Conservation (phyloP, 2,113 vertebrate genomes). For the Anoura caudifer region DNA sequence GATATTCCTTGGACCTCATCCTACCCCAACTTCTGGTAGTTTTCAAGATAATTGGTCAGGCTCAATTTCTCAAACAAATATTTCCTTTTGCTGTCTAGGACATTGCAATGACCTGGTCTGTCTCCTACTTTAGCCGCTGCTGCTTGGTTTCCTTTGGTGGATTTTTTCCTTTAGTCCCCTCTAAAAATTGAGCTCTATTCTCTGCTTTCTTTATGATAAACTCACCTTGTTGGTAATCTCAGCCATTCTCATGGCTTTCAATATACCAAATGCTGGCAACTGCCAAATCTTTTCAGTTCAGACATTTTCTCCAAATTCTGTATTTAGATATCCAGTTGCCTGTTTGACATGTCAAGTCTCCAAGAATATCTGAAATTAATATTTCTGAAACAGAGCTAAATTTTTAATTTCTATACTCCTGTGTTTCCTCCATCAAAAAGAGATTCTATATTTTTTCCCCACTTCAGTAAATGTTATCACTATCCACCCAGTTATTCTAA, state of each 20-base stretch:
- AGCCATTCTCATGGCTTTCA: neutral
- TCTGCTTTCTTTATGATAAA: neutral
- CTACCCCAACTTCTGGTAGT: neutral
- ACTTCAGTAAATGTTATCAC: neutral
- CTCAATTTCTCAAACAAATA: neutral
- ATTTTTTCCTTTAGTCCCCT: neutral
- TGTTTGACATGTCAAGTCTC: neutral
- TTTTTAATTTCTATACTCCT: neutral
- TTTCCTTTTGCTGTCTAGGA: neutral
- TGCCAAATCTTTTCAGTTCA: neutral
- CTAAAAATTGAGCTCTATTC: neutral
- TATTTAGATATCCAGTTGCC: neutral
- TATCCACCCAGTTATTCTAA: neutral
- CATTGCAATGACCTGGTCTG: neutral
- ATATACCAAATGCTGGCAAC: neutral
- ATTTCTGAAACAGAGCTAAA: neutral
- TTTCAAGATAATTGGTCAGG: neutral
- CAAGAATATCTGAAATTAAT: neutral
- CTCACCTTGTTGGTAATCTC: neutral
- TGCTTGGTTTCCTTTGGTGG: neutral
- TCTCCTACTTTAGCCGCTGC: neutral
- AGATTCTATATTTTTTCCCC: neutral
- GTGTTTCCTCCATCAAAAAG: neutral
- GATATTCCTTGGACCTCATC: neutral
- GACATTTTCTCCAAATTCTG: neutral